Evolutionary conservation across 2,797 vertebrate species (phyloP), one percentile per base, ranked within the genome.

Genomic region (Hyperoplus lanceolatus): DNA sequence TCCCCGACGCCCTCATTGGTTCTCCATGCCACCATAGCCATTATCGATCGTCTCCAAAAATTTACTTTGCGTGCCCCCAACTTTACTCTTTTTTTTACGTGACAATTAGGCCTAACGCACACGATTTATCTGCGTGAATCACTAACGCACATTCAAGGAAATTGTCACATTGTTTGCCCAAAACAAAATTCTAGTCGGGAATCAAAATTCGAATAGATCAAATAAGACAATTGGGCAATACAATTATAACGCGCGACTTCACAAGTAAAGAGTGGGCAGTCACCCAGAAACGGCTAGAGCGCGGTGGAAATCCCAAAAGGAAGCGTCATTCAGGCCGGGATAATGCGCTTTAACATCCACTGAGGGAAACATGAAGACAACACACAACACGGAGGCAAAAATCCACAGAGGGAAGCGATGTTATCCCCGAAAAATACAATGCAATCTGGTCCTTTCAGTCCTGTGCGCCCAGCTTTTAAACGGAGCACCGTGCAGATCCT

Each of bases 21-120:
- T 96, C 97, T 96, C 97, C 97, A 98, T 89, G 96, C 97, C 95
- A 98, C 97, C 97, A 98, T 97, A 93, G 97, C 97, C 97, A 98
- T 98, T 29, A 93, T 96, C 96, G 96, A 95, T 95, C 86, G 92
- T 79, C 94, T 95, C 80, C 79, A 65, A 86, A 93, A 92, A 82
- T 93, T 92, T 83, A 29, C 29, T 29, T 29, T 29, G 29, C 29
- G 58, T 70, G 74, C 82, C 50, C 77, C 73, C 82, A 90, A 90
- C 87, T 88, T 85, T 79, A 51, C 77, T 43, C 53, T 77, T 70
- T 71, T 71, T 50, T 70, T 72, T 71, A 81, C 56, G 42, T 75
- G 45, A 50, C 57, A 73, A 85, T 70, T 68, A 29, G 3, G 29
- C 29, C 29, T 29, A 75, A 87, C 73, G 72, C 79, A 58, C 75